Conservation (phyloP, 2,797 vertebrate genomes). For the Eurystomus glaucurus region DNA sequence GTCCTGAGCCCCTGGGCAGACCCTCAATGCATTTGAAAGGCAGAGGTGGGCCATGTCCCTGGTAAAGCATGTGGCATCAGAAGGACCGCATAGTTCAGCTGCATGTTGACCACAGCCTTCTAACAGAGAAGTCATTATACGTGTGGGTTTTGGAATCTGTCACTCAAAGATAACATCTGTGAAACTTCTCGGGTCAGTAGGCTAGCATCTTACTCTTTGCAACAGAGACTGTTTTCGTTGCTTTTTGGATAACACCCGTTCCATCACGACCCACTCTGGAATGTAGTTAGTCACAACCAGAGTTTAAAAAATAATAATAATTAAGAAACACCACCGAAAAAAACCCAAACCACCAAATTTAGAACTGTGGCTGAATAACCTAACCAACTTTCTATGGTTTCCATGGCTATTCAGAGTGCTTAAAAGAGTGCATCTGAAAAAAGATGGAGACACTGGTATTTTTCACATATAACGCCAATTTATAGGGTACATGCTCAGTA, state of each 20-base stretch:
- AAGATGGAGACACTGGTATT: not conserved
- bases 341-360: not conserved
- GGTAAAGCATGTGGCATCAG: not conserved
- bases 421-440: not conserved
- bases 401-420: not conserved
- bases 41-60: not conserved
- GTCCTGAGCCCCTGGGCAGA: not conserved
- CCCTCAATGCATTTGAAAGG: rapidly evolving
- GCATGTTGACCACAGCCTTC: not conserved
- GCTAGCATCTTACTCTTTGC: not conserved
- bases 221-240: not conserved
- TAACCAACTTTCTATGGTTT: not conserved
- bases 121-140: not conserved
- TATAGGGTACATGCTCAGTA: not conserved
- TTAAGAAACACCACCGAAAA: not conserved
- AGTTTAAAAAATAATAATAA: not conserved
- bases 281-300: not conserved
- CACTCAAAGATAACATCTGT: not conserved
- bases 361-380: not conserved
- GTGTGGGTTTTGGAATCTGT: not conserved
- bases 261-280: not conserved
- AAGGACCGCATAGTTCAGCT: not conserved
- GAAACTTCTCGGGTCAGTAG: not conserved
- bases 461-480: not conserved
- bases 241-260: not conserved